Conservation (phyloP, 1,140 invertebrate species). For the Aricia agestis region DNA sequence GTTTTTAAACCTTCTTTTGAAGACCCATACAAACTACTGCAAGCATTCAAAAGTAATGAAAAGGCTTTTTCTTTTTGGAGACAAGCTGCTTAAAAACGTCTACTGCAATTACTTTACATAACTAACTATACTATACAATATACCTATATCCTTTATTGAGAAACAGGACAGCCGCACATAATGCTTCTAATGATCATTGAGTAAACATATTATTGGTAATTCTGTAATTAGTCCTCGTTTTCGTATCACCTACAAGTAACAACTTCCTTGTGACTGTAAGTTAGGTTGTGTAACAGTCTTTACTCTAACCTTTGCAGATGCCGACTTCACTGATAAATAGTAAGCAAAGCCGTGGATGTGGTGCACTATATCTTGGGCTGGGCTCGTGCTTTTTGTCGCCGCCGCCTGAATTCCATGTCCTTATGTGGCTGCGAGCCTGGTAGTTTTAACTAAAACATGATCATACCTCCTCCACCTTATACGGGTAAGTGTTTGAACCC, state of each 20-base stretch:
- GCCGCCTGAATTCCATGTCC: conserved; percentile 19
- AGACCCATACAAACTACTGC: no score
- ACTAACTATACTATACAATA: no score
- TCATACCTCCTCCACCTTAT: background rate
- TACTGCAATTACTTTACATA: no score
- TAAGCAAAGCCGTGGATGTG: background rate
- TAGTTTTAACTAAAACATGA: conserved; percentile 19
- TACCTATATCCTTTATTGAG: no score
- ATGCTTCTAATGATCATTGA: no score
- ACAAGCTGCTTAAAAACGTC: no score
- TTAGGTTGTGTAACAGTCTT: conserved; percentile 15
- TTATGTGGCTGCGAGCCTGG: conserved; percentile 14
- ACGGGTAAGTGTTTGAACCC: conserved; percentile 13
- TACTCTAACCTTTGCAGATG: conserved; percentile 16
- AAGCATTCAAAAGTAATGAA: no score
- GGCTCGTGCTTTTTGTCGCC: conserved; percentile 16
- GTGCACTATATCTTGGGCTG: conserved; percentile 11
- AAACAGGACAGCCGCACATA: no score
- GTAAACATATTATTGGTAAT: background rate
- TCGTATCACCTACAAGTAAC: background rate
- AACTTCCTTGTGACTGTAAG: background rate
- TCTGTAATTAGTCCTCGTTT: background rate
- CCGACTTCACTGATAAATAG: conserved; percentile 15
- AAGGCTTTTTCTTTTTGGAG: no score
- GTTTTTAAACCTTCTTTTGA: background rate